These are phyloP conservation scores for Amazona guildingii DNA, from an alignment of 2,113 vertebrate species.

Conservation along the genomic window DNA sequence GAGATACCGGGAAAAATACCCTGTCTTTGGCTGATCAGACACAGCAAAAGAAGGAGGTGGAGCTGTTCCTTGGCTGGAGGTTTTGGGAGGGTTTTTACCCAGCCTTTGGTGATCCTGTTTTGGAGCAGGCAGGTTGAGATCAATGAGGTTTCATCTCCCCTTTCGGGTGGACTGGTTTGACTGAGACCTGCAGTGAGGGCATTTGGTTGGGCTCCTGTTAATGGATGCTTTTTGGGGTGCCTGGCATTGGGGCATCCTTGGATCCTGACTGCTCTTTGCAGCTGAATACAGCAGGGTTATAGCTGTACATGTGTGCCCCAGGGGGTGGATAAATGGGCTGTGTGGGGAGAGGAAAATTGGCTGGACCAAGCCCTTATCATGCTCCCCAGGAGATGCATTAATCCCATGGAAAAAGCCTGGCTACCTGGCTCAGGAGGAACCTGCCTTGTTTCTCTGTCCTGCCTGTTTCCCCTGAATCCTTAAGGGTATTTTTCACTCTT, in stretches of 20 bases:
- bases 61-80: background rate
- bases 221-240: fast-evolving
- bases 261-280: background rate
- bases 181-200: background rate
- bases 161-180: background rate
- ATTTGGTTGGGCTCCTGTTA: background rate
- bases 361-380: fast-evolving
- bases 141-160: background rate
- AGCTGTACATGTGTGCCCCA: background rate
- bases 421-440: background rate
- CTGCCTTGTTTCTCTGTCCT: background rate
- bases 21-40: no score
- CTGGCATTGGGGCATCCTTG: background rate
- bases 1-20: fast-evolving
- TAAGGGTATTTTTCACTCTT: background rate
- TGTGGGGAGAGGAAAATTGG: background rate
- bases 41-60: fast-evolving
- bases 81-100: fast-evolving
- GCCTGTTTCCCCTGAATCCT: background rate
- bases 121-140: background rate
- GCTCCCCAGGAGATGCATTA: background rate
- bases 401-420: background rate
- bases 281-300: background rate
- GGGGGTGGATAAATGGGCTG: background rate
- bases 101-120: background rate